phyloP scores from a whole-genome alignment of 2,888 invertebrate genomes.

The Conchocele bisecta region DNA sequence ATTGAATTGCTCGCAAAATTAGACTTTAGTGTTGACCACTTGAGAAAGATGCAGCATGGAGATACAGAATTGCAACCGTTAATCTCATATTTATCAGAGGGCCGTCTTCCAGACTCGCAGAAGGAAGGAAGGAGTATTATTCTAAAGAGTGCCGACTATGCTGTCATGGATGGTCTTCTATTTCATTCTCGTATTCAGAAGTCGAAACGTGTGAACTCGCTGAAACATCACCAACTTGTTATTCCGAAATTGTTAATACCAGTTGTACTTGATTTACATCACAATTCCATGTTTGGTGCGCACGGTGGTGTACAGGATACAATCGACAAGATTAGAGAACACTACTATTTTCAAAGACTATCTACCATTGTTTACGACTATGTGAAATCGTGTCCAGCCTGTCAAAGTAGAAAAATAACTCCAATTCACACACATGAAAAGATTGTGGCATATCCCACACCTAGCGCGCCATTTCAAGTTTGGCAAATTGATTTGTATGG shows the following conservation, averaged over 20 bases:
- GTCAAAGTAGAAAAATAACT: conserved; percentile 32
- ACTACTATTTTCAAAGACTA: conserved; percentile 25
- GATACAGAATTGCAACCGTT: not conserved
- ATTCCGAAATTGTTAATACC: conserved; percentile 1
- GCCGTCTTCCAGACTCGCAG: conserved; percentile 1
- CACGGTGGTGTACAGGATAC: conserved; percentile 46
- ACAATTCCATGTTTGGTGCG: conserved; percentile 24
- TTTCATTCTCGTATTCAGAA: not conserved
- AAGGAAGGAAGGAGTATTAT: conserved; percentile 2
- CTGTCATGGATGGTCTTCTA: not conserved
- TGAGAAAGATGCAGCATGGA: no score
- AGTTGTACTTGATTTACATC: conserved; percentile 22
- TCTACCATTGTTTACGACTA: conserved; percentile 3
- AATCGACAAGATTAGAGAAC: conserved; percentile 24
- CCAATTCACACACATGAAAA: conserved; percentile 16
- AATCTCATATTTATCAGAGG: not conserved
- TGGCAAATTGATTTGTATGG: conserved; percentile 49
- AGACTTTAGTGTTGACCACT: no score
- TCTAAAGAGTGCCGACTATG: not conserved
- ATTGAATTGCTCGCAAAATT: no score
- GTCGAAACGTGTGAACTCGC: not conserved
- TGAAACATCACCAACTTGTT: not conserved
- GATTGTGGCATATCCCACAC: conserved; percentile 28
- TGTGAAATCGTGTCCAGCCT: conserved; percentile 10
- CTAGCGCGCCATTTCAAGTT: conserved; percentile 30